Base-by-base conservation (phyloP, 1,140 invertebrate species). In the Drosophila oshimai region DNA sequence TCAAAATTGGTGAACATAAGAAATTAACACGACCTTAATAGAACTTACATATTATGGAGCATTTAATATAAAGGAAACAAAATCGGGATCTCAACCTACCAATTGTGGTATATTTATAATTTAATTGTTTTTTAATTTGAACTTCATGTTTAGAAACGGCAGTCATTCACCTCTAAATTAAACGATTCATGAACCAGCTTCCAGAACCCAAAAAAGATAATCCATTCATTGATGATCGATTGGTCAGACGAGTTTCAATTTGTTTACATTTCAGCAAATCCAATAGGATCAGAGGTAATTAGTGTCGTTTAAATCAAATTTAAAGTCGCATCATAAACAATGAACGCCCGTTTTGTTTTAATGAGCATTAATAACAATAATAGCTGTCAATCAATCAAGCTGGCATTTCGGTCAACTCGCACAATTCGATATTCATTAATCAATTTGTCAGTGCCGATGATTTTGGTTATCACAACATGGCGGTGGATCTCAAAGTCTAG, bases 261-360 rank as follows among this genome's bases (percentile, higher is more conserved):
- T 71, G 55, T 70, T 67, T 60, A 53, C 57, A 62, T 57, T 73
- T 80, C 55, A 73, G 36, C 39, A 45, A 53, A 68, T 58, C 60
- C 62, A 50, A 73, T 70, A 44, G 73, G 73, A 76, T 77, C 55
- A 77, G 55, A 45, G 31, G 44, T 73, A 87, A 87, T 86, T 74
- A 77, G 69, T 76, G 73, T 77, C 74, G 69, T 69, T 87, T 76
- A 87, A 81, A 74, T 87, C 73, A 49, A 70, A 81, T 87, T 70
- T 67, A 81, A 87, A 61, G 49, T n/a, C 68, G 62, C 49, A 77
- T 77, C 47, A 81, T 58, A 74, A 80, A 87, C 75, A 87, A 86
- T 86, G 58, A 74, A 81, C 57, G 67, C 61, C 71, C 72, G 67
- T 87, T 84, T 62, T 68, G 67, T 55, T 51, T 80, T 68, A 72